Base-by-base conservation (phyloP, 2,113 vertebrate species). In the Columbina picui region DNA sequence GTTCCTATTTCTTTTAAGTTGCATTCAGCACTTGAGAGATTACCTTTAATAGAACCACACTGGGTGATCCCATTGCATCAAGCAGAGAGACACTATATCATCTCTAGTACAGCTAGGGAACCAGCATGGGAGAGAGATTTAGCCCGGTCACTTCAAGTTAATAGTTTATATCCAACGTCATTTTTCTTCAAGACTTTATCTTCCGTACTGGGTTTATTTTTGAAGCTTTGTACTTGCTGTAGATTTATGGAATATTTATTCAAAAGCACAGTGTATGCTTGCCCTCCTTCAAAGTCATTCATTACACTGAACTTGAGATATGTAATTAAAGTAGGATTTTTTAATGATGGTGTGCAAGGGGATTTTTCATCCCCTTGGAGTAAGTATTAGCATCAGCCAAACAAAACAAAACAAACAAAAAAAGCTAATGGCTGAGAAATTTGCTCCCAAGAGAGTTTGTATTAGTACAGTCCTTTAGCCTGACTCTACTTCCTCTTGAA, bases 131-230 rank as follows among this genome's bases (percentile, higher is more conserved):
- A 30, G 16, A 68, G 26, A 87, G 18, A 69, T 76, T 87, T 76
- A 93, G 39, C 25, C 41, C 59, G 41, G 14, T 15, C 67, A 61
- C 19, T 82, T 80, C 20, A 38, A 86, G 56, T 82, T 69, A 69
- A 36, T 77, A 49, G 22, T 38, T 59, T 63, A 53, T 81, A 77
- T 77, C 78, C 57, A 76, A 45, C 6, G 21, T 71, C 52, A 49
- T 93, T 87, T 91, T 5, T 87, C 74, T 94, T 87, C 56, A 68
- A 71, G 41, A 79, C 20, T 55, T 82, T 26, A 52, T 84, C 17
- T 22, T 93, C 39, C 47, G 39, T 30, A 39, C 23, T 59, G 12
- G 12, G 57, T n/a, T 79, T 9, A 6, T 49, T 60, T 84, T 38
- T 71, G 14, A 81, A 74, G 25, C 65, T 70, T 65, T 87, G 6